A percentile compares a stretch with the other conserved stretches of the same genome.
phyloP scores from a whole-genome alignment of 2,888 invertebrate species.

The Ennomos erosarius region DNA sequence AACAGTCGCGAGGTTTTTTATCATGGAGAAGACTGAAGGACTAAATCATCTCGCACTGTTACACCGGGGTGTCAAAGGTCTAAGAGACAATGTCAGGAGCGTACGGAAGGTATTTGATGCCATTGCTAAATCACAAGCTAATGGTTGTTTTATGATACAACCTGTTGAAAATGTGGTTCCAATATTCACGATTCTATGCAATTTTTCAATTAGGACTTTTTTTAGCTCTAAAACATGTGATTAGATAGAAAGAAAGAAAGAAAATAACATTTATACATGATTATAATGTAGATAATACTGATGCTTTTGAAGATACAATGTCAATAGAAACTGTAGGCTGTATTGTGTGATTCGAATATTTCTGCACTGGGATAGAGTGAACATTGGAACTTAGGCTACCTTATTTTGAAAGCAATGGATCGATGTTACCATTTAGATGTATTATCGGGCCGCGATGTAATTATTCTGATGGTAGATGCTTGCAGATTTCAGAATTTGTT shows the following conservation, averaged over 20 bases:
- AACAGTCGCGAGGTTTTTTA: constrained; percentile 77
- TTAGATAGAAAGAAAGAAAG: too few relatives aligned
- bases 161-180: constrained; percentile 50
- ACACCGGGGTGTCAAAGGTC: constrained; percentile 81
- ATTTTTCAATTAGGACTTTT: constrained; percentile 5
- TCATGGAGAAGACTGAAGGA: constrained; percentile 36
- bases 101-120: constrained; percentile 69
- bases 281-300: not conserved
- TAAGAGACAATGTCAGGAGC: constrained; percentile 81
- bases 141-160: constrained; percentile 37
- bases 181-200: constrained; percentile 61
- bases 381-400: constrained; percentile 73
- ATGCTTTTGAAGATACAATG: not conserved
- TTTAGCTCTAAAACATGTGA: constrained; percentile 9
- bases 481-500: constrained; percentile 12
- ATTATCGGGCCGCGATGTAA: constrained; percentile 66
- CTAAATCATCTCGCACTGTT: constrained; percentile 76
- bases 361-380: constrained; percentile 54
- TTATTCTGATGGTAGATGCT: constrained; percentile 59
- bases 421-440: constrained; percentile 59
- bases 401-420: constrained; percentile 70
- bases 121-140: constrained; percentile 36
- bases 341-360: not conserved
- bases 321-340: not conserved
- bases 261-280: too few relatives aligned